Evolutionary conservation across 2,888 invertebrate genomes (phyloP).

Genomic region (Thyatira batis): DNA sequence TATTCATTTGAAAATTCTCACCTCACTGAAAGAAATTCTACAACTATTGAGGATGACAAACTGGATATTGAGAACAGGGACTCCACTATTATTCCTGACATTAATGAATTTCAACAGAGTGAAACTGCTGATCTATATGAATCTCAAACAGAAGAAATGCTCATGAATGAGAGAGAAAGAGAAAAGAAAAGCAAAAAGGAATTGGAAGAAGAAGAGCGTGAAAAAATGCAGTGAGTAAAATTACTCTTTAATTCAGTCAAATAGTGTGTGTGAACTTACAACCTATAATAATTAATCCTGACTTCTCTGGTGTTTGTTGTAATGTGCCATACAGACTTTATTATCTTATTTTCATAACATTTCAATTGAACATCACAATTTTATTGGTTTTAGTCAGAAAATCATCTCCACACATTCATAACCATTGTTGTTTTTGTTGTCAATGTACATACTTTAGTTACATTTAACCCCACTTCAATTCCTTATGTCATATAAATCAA

Average conservation of each 20-base stretch:
- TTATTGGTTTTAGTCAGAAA: too few species aligned
- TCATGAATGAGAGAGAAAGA: conserved; percentile 82
- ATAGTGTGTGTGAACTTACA: neutral
- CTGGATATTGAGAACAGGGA: conserved; percentile 44
- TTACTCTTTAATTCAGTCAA: neutral
- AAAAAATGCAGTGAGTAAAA: conserved; percentile 95
- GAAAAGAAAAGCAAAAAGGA: conserved; percentile 90
- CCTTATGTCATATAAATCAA: too few species aligned
- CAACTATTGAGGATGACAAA: conserved; percentile 39
- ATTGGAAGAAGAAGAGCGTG: conserved; percentile 95
- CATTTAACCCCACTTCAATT: too few species aligned
- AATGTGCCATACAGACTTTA: neutral
- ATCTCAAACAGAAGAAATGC: conserved; percentile 67
- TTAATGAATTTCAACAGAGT: conserved; percentile 59
- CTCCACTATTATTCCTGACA: conserved; percentile 42
- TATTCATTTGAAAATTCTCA: conserved; percentile 63
- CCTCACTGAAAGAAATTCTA: conserved; percentile 42
- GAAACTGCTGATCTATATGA: conserved; percentile 53
- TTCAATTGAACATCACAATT: too few species aligned
- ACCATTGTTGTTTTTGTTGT: too few species aligned
- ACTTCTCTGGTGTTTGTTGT: too few species aligned
- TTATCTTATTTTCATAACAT: too few species aligned
- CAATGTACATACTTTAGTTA: too few species aligned
- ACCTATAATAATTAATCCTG: too few species aligned
- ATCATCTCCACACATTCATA: too few species aligned